phyloP scores from a whole-genome alignment of 1,140 invertebrate species.

The Calosoma granatense region DNA sequence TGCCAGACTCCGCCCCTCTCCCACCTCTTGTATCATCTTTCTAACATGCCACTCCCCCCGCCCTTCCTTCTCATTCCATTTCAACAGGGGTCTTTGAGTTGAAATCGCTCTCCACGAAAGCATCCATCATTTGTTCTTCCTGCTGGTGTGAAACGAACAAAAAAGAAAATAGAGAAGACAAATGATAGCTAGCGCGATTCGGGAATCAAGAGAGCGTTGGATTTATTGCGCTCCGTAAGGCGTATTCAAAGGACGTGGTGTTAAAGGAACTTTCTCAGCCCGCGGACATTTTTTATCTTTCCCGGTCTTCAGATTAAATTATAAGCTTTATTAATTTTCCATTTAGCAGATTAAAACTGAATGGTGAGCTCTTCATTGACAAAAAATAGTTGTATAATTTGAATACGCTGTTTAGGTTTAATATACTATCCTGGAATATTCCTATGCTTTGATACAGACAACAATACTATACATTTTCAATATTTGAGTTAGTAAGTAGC shows the following conservation, averaged over 20 bases:
- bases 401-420: too few relatives aligned
- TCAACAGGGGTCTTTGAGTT: background rate
- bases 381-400: too few relatives aligned
- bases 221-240: background rate
- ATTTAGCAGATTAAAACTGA: too few relatives aligned
- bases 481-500: too few relatives aligned
- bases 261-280: background rate
- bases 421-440: too few relatives aligned
- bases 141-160: background rate
- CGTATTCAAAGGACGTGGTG: background rate
- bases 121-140: background rate
- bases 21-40: background rate
- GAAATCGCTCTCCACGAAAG: background rate
- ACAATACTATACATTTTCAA: too few relatives aligned
- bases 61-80: background rate
- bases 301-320: background rate
- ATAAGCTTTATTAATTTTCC: background rate
- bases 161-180: background rate
- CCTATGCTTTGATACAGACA: too few relatives aligned
- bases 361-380: too few relatives aligned
- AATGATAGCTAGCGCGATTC: background rate
- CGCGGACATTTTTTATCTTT: background rate
- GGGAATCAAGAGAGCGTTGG: background rate
- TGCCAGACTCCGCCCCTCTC: background rate
- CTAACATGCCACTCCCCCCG: background rate